Base-by-base conservation (phyloP, 2,888 invertebrate genomes). In the Tholera decimalis region DNA sequence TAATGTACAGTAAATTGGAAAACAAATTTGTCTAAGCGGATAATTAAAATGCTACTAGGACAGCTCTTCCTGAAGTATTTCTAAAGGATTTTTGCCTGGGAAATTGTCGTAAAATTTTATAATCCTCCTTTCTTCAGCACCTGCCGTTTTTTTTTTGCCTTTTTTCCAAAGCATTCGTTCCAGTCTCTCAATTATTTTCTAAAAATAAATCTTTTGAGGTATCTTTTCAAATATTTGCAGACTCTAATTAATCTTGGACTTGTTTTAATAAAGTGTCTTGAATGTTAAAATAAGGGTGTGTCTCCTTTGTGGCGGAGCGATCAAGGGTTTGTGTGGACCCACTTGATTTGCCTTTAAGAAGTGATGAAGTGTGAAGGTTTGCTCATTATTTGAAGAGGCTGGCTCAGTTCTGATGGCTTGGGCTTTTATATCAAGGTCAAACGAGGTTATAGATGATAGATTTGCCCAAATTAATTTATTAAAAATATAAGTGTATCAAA, bases 221-320 rank as follows among this genome's bases (percentile, higher is more conserved):
- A 69, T 61, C 69, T 73, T 64, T 73, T 77, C 57, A 73, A 73
- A 73, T 78, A 68, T 78, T 76, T 73, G 64, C 57, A 30, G 60
- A 58, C 47, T 50, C 60, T 73, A 73, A 78, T 73, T 76, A 78
- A 78, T 78, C 64, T 73, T 58, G 47, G 47, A 60, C 67, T 67
- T 56, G 50, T 58, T 60, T 73, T 76, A 60, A 67, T 60, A 59
- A 59, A 73, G 68, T 69, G 18, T 73, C 56, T 71, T 37, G 50
- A 65, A 60, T 22, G 24, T 57, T 37, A 60, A 76, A 77, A 65
- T 58, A 53, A 77, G 60, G 65, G 56, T 30, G 53, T 4, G 70
- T 35, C 35, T 18, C 73, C 65, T 49, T 64, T 56, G 55, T 49
- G 26, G 30, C 30, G 49, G 22, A 20, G 55, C 26, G 69, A 43